Conservation (phyloP, 2,888 invertebrate genomes). For the Trachelus tabidus region DNA sequence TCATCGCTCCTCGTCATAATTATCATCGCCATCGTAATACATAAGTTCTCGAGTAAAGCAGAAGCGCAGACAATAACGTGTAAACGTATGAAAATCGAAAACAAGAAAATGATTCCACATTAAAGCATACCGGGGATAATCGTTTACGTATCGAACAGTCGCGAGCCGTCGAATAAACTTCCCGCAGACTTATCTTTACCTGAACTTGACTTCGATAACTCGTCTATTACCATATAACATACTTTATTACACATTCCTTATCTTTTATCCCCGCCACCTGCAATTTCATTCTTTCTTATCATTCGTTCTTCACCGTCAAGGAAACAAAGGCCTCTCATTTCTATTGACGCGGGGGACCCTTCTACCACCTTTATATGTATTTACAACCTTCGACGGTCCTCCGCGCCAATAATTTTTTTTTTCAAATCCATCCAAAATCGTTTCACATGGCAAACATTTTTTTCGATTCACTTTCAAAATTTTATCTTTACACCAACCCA, state of each 20-base stretch:
- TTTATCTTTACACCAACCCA: too few relatives aligned
- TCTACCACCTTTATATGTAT: background rate
- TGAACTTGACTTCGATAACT: conserved; percentile 5
- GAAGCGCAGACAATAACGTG: conserved; percentile 30
- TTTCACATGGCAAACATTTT: background rate
- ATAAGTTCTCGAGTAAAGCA: conserved; percentile 41
- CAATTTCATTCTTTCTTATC: background rate
- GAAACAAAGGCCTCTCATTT: background rate
- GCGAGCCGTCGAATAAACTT: conserved; percentile 1
- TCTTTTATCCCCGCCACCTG: background rate
- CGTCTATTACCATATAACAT: background rate
- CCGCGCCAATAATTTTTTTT: conserved; percentile 13
- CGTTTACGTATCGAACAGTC: background rate
- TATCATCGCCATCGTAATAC: conserved; percentile 26
- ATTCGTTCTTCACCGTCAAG: background rate
- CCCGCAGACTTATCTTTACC: conserved; percentile 2
- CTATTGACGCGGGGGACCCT: background rate
- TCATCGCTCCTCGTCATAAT: conserved; percentile 9
- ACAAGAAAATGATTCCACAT: conserved; percentile 10
- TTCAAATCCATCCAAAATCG: background rate
- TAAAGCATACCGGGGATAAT: background rate
- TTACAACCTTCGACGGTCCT: conserved; percentile 20
- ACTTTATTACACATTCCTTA: background rate
- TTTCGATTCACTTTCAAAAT: background rate
- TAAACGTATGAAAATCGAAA: conserved; percentile 21